Conservation (phyloP, 2,113 vertebrate genomes). For the Phoxinus phoxinus region DNA sequence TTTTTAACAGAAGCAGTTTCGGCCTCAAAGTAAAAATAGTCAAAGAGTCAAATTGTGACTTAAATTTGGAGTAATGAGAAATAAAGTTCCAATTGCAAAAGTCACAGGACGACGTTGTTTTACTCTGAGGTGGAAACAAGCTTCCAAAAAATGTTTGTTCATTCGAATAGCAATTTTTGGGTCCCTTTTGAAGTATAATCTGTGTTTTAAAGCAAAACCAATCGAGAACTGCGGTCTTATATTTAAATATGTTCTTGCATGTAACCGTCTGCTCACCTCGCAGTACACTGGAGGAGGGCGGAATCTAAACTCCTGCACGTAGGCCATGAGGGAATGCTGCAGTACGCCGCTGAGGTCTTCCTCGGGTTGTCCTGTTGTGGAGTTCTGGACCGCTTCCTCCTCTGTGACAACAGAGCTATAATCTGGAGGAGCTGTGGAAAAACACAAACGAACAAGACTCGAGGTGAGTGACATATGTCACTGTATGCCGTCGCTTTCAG, state of each 20-base stretch:
- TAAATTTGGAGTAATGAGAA: no score
- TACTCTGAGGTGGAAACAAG: no score
- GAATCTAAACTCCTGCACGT: slow-evolving; percentile 92
- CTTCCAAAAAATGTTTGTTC: background rate
- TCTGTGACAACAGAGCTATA: slow-evolving; percentile 86
- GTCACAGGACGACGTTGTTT: no score
- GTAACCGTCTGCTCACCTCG: slow-evolving; percentile 78
- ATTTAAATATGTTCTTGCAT: no score
- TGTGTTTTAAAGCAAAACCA: background rate
- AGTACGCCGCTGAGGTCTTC: slow-evolving; percentile 74
- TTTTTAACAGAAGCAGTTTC: background rate
- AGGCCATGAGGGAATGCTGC: slow-evolving; percentile 86
- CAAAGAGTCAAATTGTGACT: no score
- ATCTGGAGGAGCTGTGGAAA: slow-evolving; percentile 86
- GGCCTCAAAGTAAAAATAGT: no score
- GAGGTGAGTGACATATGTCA: slow-evolving; percentile 38
- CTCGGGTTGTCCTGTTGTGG: slow-evolving; percentile 58
- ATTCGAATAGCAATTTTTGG: background rate
- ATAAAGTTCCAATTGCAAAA: no score
- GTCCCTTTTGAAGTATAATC: background rate
- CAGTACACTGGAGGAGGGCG: slow-evolving; percentile 91
- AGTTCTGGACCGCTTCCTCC: slow-evolving; percentile 67
- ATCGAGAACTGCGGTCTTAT: background rate
- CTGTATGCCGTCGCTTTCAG: background rate
- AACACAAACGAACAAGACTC: background rate